These are phyloP conservation scores for Dascillus cervinus DNA, from an alignment of 2,888 invertebrate genomes.

Conservation along the genomic window DNA sequence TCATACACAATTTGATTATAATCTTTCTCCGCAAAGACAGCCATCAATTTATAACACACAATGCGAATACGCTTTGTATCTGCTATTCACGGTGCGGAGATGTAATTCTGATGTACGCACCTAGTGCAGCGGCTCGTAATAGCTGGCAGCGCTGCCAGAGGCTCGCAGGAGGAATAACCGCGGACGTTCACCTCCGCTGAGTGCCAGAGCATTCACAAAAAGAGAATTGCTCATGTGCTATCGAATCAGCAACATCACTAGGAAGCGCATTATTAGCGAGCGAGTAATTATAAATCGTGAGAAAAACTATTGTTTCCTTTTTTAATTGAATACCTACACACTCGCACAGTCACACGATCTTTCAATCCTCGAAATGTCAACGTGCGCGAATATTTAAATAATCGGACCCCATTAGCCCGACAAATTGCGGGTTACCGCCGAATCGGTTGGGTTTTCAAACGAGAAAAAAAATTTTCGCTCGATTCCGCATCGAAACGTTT, in stretches of 20 bases:
- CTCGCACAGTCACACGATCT: too few relatives aligned
- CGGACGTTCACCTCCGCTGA: slow-evolving; percentile 36
- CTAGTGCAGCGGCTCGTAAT: slow-evolving; percentile 22
- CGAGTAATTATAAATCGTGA: slow-evolving; percentile 37
- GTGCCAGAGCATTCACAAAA: slow-evolving; percentile 37
- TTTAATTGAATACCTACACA: not conserved
- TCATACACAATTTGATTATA: slow-evolving; percentile 6
- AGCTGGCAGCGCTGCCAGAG: slow-evolving; percentile 28
- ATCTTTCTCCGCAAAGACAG: slow-evolving; percentile 2
- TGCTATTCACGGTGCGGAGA: slow-evolving; percentile 3
- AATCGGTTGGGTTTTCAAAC: too few relatives aligned
- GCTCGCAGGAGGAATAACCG: slow-evolving; percentile 38
- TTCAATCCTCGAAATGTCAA: too few relatives aligned
- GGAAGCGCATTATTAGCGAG: slow-evolving; percentile 37
- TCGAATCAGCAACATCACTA: slow-evolving; percentile 36
- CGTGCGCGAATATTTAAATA: too few relatives aligned
- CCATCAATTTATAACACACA: not conserved
- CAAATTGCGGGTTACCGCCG: too few relatives aligned
- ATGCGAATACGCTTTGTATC: too few relatives aligned
- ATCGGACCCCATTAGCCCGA: too few relatives aligned
- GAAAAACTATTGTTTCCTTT: slow-evolving; percentile 26
- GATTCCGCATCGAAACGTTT: too few relatives aligned
- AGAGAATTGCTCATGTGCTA: slow-evolving; percentile 26
- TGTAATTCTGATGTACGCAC: slow-evolving; percentile 12
- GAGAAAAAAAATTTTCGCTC: too few relatives aligned